Evolutionary conservation across 2,888 invertebrate species (phyloP), one percentile per base, ranked within the genome.

Genomic region (Phlogophora meticulosa): DNA sequence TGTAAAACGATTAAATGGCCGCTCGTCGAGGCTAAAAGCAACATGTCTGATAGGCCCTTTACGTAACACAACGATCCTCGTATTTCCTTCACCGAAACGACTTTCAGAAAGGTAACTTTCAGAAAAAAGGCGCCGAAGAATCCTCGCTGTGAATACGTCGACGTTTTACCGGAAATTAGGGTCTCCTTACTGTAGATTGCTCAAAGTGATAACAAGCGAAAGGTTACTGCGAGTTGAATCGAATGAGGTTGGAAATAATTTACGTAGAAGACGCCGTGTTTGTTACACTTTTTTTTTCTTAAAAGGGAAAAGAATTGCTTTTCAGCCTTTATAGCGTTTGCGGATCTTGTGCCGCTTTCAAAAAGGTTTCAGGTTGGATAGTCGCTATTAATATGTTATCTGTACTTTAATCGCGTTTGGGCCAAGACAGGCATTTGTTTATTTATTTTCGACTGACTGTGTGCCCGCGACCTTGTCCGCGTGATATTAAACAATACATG

Each of bases 121-220:
- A 49, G 51, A 69, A 69, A 81, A n/a, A 75, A 72, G 65, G 62
- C 78, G 61, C 56, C 55, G 20, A 49, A 48, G 71, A 74, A 72
- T 70, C 70, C 59, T 74, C 62, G 13, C 65, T 53, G 68, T 60
- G 79, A 78, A 78, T 70, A 74, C 69, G 65, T 42, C 60, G 59
- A 76, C 83, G 63, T 75, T 81, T 79, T 76, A 75, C 70, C 74
- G 83, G 83, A 81, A 81, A 81, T 81, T 80, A 82, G 83, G 83
- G 74, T 68, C 81, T 82, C 51, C 72, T 82, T 74, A 72, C 74
- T 74, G 83, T 74, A 82, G 81, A 82, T 81, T 80, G 81, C 72
- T 80, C 81, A 82, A 80, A 81, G 88, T 81, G 90, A 91, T 91
- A 91, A 87, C 87, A 83, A 84, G 84, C 76, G 70, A 83, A 82